Conservation (phyloP, 2,888 invertebrate species). For the Aleiodes testaceus region DNA sequence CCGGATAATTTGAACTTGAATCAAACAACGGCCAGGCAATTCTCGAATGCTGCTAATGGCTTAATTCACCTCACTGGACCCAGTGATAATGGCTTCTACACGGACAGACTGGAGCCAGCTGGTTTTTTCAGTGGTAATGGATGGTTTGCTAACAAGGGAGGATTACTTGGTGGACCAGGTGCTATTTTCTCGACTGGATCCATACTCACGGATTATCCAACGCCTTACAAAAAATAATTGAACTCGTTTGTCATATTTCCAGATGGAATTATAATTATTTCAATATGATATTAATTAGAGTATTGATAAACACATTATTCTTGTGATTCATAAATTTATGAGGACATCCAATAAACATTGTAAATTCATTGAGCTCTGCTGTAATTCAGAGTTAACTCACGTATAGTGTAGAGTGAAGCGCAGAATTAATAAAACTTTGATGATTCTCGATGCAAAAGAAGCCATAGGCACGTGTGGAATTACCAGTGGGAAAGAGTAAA, state of each 20-base stretch:
- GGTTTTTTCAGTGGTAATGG: constrained; percentile 67
- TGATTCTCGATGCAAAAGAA: background rate
- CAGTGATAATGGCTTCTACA: constrained; percentile 61
- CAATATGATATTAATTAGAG: too few relatives aligned
- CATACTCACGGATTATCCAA: constrained; percentile 64
- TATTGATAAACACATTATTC: too few relatives aligned
- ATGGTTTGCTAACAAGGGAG: constrained; percentile 67
- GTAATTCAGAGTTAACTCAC: background rate
- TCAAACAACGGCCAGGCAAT: constrained; percentile 52
- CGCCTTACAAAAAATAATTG: constrained; percentile 59
- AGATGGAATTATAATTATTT: background rate
- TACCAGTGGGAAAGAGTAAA: background rate
- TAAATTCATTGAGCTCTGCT: background rate
- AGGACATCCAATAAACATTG: background rate
- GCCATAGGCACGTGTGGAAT: background rate
- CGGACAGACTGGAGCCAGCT: constrained; percentile 59
- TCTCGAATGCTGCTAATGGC: constrained; percentile 48
- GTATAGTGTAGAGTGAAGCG: background rate
- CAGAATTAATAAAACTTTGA: background rate
- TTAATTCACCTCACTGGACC: constrained; percentile 56
- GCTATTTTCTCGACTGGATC: constrained; percentile 65
- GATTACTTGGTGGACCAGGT: constrained; percentile 65
- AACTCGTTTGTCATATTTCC: background rate
- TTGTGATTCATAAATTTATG: background rate
- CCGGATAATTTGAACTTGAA: constrained; percentile 38